Evolutionary conservation across 1,140 invertebrate species (phyloP), one percentile per base, ranked within the genome.

Genomic region (Hylyphantes graminicola): DNA sequence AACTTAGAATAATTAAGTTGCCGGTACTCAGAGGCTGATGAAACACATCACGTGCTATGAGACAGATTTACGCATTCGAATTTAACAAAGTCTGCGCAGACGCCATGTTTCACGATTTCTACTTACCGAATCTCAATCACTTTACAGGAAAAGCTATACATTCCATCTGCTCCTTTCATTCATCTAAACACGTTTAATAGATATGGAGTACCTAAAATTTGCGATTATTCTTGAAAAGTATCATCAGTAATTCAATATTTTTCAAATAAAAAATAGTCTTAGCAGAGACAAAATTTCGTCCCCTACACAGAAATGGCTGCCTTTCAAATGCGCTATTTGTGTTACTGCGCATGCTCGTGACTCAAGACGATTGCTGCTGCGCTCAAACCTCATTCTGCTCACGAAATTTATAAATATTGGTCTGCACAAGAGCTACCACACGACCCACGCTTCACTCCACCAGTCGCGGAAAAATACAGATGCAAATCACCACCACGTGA

Each of bases 1-100:
- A 12, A 65, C 11, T 4, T 48, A 19, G 50, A 15, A 51, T 21
- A 70, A 70, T 70, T 54, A 70, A 70, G 68, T 70, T 51, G 74
- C 76, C 76, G 76, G 76, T 64, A 78, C 76, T 12, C 11, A 35
- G 35, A 35, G 35, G 5, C 61, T 35, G 51, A 65, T 78, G 48
- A 78, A 54, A 78, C 50, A 35, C 80, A 82, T 82, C 80, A 82
- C 80, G 80, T 82, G 80, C 80, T 75, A 48, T 17, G n/a, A 8
- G 21, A 74, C 80, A 65, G 70, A 74, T 83, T 75, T 83, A 83
- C 82, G 54, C 59, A 70, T 63, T 67, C 57, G 61, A 67, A 73
- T 19, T 11, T 83, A 75, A 86, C 84, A 77, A 68, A 78, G 65
- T 77, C 82, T 85, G 82, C 82, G 82, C 82, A 85, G 74, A 74